Conservation (phyloP, 2,113 vertebrate species). For the Rhizomys pruinosus region DNA sequence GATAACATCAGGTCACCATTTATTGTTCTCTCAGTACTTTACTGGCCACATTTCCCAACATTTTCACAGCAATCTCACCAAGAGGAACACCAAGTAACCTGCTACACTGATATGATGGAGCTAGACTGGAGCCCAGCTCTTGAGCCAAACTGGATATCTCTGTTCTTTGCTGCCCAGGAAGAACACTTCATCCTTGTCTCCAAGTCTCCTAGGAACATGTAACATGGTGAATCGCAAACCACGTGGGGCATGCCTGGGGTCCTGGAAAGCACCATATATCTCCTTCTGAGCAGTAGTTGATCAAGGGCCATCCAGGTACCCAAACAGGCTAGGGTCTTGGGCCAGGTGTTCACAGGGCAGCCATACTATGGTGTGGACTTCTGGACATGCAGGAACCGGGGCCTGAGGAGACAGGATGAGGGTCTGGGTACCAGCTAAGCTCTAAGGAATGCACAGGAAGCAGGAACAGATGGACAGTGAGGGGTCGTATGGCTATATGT, state of each 20-base stretch:
- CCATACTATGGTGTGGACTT: constrained; percentile 14
- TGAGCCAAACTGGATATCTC: not conserved
- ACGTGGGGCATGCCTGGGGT: not conserved
- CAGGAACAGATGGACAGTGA: not conserved
- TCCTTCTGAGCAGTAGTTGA: not conserved
- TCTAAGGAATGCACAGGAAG: not conserved
- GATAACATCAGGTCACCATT: not conserved
- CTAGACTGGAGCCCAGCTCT: not conserved
- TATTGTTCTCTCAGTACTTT: not conserved
- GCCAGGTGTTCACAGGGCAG: not conserved
- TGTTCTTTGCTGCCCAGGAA: constrained; percentile 10
- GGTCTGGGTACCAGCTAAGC: not conserved
- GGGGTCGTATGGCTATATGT: too few relatives aligned
- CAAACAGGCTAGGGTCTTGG: not conserved
- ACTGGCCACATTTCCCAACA: not conserved
- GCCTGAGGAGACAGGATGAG: constrained; percentile 74
- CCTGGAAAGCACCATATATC: not conserved
- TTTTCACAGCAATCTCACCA: not conserved
- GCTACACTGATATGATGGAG: not conserved
- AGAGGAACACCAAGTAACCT: not conserved
- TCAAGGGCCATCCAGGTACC: not conserved
- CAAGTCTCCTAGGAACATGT: not conserved
- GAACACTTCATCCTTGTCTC: not conserved
- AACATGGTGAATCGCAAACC: not conserved
- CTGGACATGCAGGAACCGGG: constrained; percentile 86